Conservation (phyloP, 2,797 vertebrate species). For the Peromyscus nudipes region DNA sequence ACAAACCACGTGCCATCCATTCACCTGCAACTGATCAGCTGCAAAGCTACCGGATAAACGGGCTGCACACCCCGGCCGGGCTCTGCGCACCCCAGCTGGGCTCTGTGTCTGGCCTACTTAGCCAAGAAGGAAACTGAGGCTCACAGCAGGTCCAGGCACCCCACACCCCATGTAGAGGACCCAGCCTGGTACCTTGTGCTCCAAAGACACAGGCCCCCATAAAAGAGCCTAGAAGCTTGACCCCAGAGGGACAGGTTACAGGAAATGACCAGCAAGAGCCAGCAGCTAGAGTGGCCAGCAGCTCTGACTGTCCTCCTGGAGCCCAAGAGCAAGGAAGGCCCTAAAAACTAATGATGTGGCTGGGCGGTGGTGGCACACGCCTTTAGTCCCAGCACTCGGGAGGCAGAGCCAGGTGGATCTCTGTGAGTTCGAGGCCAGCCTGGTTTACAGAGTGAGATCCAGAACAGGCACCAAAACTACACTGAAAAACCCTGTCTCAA, state of each 20-base stretch:
- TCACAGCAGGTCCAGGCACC: rapidly evolving
- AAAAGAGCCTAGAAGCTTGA: not conserved
- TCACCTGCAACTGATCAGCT: constrained; percentile 85
- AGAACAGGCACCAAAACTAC: no score
- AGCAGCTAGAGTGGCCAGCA: not conserved
- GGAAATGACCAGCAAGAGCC: rapidly evolving
- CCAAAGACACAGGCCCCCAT: not conserved
- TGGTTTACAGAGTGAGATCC: no score
- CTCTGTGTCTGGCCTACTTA: not conserved
- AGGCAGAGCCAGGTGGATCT: no score
- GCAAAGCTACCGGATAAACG: constrained; percentile 80
- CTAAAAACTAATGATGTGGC: no score
- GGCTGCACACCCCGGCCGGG: not conserved
- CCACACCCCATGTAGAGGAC: rapidly evolving
- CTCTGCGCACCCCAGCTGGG: not conserved
- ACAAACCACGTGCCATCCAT: constrained; percentile 77
- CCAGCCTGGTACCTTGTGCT: not conserved
- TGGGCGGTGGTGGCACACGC: no score
- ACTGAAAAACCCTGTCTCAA: no score
- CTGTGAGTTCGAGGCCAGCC: no score
- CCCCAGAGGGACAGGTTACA: not conserved
- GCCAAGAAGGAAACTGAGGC: not conserved
- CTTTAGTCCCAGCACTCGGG: no score
- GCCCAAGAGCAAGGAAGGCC: not conserved
- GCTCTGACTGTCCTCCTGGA: not conserved